phyloP scores from a whole-genome alignment of 2,888 invertebrate species.

The Tenthredo amoena region DNA sequence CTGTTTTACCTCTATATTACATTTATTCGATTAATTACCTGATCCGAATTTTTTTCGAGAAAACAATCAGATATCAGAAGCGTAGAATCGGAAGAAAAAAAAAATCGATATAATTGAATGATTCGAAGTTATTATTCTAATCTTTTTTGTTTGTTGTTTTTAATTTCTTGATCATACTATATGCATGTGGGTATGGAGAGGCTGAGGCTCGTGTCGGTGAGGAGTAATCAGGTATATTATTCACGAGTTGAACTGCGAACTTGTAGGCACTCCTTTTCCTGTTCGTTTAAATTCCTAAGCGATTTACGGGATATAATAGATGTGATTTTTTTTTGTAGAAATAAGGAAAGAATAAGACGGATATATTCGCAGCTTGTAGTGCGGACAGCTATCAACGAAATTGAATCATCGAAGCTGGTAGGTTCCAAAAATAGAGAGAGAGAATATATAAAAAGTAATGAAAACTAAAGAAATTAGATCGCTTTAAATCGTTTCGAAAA shows the following conservation, averaged over 20 bases:
- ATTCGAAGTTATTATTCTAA: neutral
- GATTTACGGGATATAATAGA: neutral
- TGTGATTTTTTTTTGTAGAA: neutral
- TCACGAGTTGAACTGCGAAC: neutral
- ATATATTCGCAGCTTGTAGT: neutral
- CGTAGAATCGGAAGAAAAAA: neutral
- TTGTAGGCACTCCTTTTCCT: conserved; percentile 16
- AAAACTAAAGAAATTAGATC: neutral
- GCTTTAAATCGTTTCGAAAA: too few species aligned
- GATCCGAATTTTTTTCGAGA: neutral
- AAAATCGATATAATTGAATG: neutral
- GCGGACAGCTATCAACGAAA: neutral
- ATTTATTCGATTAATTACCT: neutral
- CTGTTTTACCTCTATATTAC: neutral
- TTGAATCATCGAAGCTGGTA: neutral
- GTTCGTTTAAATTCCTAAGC: conserved; percentile 14
- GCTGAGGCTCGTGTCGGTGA: neutral
- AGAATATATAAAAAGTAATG: neutral
- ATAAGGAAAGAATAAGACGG: neutral
- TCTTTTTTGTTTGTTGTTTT: neutral
- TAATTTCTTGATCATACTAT: neutral
- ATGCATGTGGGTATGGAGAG: neutral
- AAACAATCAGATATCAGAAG: neutral
- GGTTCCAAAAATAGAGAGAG: neutral
- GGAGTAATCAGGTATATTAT: neutral